Evolutionary conservation across 2,797 vertebrate genomes (phyloP).

Genomic region (Brachyalestes nurse): DNA sequence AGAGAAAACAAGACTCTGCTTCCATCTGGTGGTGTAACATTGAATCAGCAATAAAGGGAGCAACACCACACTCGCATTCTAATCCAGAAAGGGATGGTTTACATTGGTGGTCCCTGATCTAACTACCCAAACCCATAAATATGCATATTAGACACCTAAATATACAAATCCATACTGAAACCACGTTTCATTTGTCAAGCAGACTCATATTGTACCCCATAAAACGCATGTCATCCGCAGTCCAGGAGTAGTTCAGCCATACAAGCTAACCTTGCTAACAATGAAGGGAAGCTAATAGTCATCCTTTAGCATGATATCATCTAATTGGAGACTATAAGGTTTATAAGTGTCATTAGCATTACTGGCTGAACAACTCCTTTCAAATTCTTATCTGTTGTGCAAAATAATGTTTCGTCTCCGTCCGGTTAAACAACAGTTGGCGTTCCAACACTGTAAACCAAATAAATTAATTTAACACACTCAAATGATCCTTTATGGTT

Average conservation of each 20-base stretch:
- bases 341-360: no score
- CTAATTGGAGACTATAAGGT: no score
- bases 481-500: neutral
- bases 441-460: neutral
- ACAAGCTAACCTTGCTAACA: no score
- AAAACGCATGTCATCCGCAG: no score
- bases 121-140: no score
- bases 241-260: no score
- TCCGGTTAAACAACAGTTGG: neutral
- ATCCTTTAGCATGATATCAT: no score
- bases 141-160: neutral
- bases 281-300: no score
- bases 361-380: no score
- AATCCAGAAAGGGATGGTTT: no score
- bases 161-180: neutral
- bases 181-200: neutral
- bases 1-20: neutral
- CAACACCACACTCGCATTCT: neutral
- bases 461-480: neutral
- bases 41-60: constrained; percentile 7
- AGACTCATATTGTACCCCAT: neutral
- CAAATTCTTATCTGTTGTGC: neutral
- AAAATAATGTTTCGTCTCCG: neutral
- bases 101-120: no score
- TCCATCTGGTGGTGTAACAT: constrained; percentile 15